Percentiles rank a stretch among this genome's conserved stretches.
These are phyloP conservation scores for Platalea minor DNA, from an alignment of 2,797 vertebrate species.

Conservation along the genomic window DNA sequence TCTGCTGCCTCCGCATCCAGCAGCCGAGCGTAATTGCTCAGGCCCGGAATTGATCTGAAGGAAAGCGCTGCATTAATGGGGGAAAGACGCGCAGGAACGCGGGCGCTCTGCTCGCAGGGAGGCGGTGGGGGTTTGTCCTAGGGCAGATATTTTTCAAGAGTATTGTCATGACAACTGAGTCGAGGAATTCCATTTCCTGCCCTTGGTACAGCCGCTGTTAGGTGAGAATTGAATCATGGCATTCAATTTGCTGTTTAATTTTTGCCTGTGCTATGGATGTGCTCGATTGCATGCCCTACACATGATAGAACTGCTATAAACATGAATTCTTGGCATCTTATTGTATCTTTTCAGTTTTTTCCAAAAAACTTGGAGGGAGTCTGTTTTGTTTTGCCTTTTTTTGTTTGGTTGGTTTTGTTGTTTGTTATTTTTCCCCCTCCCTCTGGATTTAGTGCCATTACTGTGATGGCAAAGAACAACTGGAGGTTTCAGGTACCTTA, in stretches of 20 bases:
- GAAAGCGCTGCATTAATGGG: not conserved
- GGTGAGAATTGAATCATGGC: not conserved
- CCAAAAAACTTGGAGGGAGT: too few species aligned
- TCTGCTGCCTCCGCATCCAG: not conserved
- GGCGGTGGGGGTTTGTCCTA: not conserved
- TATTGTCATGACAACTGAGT: constrained; percentile 61
- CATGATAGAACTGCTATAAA: not conserved
- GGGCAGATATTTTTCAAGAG: not conserved
- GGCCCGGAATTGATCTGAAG: not conserved
- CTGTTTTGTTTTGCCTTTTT: not conserved
- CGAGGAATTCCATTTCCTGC: constrained; percentile 16
- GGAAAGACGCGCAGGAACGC: fast-evolving
- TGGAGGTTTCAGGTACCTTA: not conserved
- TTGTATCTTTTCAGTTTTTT: not conserved
- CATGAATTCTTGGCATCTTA: not conserved
- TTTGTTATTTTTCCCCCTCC: not conserved
- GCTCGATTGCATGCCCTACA: not conserved
- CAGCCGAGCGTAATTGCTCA: not conserved
- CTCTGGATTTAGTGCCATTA: not conserved
- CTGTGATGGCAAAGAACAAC: fast-evolving
- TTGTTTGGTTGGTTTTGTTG: not conserved
- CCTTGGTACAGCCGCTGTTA: not conserved
- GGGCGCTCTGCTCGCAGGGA: fast-evolving
- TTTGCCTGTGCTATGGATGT: not conserved
- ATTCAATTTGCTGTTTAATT: not conserved